Evolutionary conservation across 2,113 vertebrate species (phyloP), one percentile per base, ranked within the genome.

Genomic region (Maccullochella peelii): DNA sequence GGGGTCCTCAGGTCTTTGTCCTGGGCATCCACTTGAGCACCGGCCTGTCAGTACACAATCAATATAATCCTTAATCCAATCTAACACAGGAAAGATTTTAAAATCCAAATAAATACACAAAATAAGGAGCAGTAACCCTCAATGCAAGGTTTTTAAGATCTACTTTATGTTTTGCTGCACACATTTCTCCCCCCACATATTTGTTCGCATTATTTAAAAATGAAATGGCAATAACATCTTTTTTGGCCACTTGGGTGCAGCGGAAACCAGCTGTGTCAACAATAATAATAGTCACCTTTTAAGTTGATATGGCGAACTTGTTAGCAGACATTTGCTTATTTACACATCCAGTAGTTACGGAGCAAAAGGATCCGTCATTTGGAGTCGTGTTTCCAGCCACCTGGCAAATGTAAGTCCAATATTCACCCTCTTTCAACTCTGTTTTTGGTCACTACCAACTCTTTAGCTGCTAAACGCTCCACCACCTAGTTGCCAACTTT

Each of bases 1-100:
- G 97, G 97, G 0, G 97, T 98, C 86, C 96, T 95, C 67, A 95
- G 87, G 30, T 96, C 95, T 77, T 97, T 97, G 92, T 98, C 97
- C 67, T 96, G 94, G 0, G 97, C 96, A 0, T 98, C 97, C 76
- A 98, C 94, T 54, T 96, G 96, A 79, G 97, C 97, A 9, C 97
- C 97, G 0, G 97, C 97, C 97, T 98, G 86, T 44, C 73, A 50
- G 62, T 14, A 82, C 3, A 21, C 5, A 82, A 63, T 52, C 20
- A 66, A 82, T 12, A 25, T 21, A 42, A 72, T 73, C 65, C 25
- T 89, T 18, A 84, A 62, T 21, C 10, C 18, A 3, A 30, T 38
- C 38, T 8, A 38, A 21, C 21, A 67, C 4, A 66, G 36, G 47
- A 50, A 8, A 47, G 10, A 72, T 5, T 72, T 42, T 15, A 8